Percentiles rank a stretch among this genome's conserved stretches.
phyloP scores from a whole-genome alignment of 1,140 invertebrate genomes.

The Eciton burchellii region DNA sequence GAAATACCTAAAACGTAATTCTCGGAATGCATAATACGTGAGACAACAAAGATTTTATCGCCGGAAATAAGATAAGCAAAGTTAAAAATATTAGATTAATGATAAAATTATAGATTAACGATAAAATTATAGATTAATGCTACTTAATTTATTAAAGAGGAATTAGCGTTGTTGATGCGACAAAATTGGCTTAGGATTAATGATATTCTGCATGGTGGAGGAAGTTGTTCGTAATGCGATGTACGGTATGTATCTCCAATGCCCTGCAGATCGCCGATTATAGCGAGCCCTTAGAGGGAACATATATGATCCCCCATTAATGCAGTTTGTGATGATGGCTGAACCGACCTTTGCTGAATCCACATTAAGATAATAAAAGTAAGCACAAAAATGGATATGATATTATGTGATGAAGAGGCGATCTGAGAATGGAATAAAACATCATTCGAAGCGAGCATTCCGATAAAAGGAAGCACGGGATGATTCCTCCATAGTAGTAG shows the following conservation, averaged over 20 bases:
- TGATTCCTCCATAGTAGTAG: slow-evolving; percentile 26
- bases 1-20: not conserved
- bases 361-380: slow-evolving; percentile 42
- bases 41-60: not conserved
- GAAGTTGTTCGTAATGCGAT: slow-evolving; percentile 32
- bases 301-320: slow-evolving; percentile 17
- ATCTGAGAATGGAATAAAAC: slow-evolving; percentile 5
- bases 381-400: slow-evolving; percentile 34
- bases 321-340: slow-evolving; percentile 34
- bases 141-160: slow-evolving; percentile 58
- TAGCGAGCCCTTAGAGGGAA: not conserved
- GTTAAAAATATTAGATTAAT: slow-evolving; percentile 57
- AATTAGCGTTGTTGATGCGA: slow-evolving; percentile 60
- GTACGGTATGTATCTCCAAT: not conserved
- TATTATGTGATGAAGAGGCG: slow-evolving; percentile 8
- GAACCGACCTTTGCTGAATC: slow-evolving; percentile 43
- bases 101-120: slow-evolving; percentile 52
- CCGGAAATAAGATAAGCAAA: slow-evolving; percentile 30
- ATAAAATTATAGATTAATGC: slow-evolving; percentile 60
- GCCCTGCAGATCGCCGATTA: slow-evolving; percentile 31
- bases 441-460: slow-evolving; percentile 47
- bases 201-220: slow-evolving; percentile 36
- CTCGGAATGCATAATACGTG: not conserved
- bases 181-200: slow-evolving; percentile 55
- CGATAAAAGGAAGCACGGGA: slow-evolving; percentile 54